These are phyloP conservation scores for Holcopasites calliopsidis DNA, from an alignment of 1,140 invertebrate species.

Conservation along the genomic window DNA sequence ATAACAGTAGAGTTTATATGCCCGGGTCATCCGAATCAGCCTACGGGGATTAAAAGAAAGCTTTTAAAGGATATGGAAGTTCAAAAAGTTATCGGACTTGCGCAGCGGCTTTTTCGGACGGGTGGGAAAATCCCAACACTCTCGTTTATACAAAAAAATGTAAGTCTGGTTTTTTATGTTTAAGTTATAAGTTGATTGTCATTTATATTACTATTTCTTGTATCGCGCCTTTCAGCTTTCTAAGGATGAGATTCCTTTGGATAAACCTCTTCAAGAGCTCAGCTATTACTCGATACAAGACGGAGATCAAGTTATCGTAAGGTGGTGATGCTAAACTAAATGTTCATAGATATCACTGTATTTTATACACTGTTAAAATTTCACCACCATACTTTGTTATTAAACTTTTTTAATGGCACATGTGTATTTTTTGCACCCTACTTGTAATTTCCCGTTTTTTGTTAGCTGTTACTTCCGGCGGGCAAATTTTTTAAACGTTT, in stretches of 20 bases:
- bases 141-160: slow-evolving; percentile 80
- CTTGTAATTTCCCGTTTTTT: slow-evolving; percentile 5
- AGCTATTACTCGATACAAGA: slow-evolving; percentile 92
- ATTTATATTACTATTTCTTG: slow-evolving; percentile 78
- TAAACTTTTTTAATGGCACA: slow-evolving; percentile 76
- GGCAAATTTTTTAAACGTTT: slow-evolving; percentile 6
- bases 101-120: slow-evolving; percentile 85
- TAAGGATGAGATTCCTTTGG: slow-evolving; percentile 85
- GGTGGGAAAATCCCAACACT: slow-evolving; percentile 79
- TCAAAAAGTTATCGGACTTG: slow-evolving; percentile 88
- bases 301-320: slow-evolving; percentile 88
- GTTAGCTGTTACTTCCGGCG: background rate
- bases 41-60: slow-evolving; percentile 84
- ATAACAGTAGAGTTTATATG: slow-evolving; percentile 83
- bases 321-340: slow-evolving; percentile 81
- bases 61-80: slow-evolving; percentile 89
- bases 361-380: slow-evolving; percentile 77
- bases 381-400: slow-evolving; percentile 75
- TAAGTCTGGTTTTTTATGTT: slow-evolving; percentile 74
- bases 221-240: slow-evolving; percentile 83
- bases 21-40: slow-evolving; percentile 79
- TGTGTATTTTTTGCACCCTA: slow-evolving; percentile 5
- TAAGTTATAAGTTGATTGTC: slow-evolving; percentile 77
- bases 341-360: slow-evolving; percentile 53
- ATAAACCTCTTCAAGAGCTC: slow-evolving; percentile 90